Conservation (phyloP, 2,888 invertebrate species). For the Calameuta idolon region DNA sequence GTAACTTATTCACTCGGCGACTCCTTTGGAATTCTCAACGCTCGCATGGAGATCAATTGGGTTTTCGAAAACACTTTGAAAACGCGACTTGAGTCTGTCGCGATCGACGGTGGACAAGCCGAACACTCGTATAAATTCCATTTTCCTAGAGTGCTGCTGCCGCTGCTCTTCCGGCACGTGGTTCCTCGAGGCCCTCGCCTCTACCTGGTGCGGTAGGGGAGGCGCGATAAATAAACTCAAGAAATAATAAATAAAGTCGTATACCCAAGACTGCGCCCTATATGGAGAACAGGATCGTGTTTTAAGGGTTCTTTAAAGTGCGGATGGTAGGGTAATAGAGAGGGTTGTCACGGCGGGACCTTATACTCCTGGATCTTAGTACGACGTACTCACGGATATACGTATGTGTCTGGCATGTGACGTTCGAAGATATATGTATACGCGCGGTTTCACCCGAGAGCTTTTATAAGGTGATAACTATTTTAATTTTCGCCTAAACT, state of each 20-base stretch:
- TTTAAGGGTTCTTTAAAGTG: too few species aligned
- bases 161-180: background rate
- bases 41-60: too few species aligned
- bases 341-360: constrained; percentile 34
- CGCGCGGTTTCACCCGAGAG: constrained; percentile 47
- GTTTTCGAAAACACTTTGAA: too few species aligned
- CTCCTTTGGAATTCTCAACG: too few species aligned
- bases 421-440: constrained; percentile 41
- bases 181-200: background rate
- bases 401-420: constrained; percentile 43
- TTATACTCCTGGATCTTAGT: constrained; percentile 42
- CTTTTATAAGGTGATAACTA: constrained; percentile 60
- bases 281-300: too few species aligned
- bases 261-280: too few species aligned
- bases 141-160: constrained; percentile 19
- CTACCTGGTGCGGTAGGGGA: constrained; percentile 16
- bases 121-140: constrained; percentile 19
- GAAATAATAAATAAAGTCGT: too few species aligned
- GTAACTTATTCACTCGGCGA: too few species aligned
- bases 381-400: constrained; percentile 42
- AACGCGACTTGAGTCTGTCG: too few species aligned
- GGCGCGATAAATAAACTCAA: constrained; percentile 29
- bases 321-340: constrained; percentile 6
- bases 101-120: too few species aligned
- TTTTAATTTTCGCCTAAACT: constrained; percentile 45